phyloP scores from a whole-genome alignment of 2,113 vertebrate species.

The Phylloscopus trochilus region DNA sequence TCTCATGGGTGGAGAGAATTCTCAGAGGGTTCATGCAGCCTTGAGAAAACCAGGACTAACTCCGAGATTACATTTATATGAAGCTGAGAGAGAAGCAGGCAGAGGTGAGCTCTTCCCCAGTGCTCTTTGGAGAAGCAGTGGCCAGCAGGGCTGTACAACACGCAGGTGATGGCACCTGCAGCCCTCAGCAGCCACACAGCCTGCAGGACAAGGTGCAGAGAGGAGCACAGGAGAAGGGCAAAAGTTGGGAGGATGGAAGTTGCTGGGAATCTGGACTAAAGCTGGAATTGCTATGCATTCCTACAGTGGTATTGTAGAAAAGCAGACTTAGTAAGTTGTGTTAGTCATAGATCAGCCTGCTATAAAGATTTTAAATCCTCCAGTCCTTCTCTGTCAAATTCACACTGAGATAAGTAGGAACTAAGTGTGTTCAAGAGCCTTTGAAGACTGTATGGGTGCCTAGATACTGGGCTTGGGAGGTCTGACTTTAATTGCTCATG shows the following conservation, averaged over 20 bases:
- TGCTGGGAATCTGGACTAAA: neutral
- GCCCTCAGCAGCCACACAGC: neutral
- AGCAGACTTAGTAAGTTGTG: neutral
- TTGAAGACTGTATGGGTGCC: neutral
- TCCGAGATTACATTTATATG: no score
- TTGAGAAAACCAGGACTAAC: neutral
- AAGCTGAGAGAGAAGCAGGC: neutral
- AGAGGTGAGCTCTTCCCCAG: neutral
- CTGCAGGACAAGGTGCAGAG: neutral
- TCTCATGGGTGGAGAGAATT: rapidly evolving
- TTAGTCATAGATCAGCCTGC: neutral
- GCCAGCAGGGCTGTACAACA: neutral
- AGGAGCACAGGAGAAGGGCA: neutral
- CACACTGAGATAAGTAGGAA: neutral
- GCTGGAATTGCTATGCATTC: neutral
- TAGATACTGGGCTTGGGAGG: neutral
- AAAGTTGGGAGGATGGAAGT: neutral
- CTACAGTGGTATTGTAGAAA: neutral
- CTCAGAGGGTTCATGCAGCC: neutral
- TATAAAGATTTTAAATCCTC: constrained; percentile 7
- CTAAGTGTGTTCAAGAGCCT: neutral
- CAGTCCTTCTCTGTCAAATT: constrained; percentile 11
- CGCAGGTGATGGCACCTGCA: rapidly evolving
- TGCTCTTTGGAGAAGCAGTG: neutral
- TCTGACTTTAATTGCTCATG: neutral